Evolutionary conservation across 2,113 vertebrate species (phyloP).

Genomic region (Zosterops hypoxanthus): DNA sequence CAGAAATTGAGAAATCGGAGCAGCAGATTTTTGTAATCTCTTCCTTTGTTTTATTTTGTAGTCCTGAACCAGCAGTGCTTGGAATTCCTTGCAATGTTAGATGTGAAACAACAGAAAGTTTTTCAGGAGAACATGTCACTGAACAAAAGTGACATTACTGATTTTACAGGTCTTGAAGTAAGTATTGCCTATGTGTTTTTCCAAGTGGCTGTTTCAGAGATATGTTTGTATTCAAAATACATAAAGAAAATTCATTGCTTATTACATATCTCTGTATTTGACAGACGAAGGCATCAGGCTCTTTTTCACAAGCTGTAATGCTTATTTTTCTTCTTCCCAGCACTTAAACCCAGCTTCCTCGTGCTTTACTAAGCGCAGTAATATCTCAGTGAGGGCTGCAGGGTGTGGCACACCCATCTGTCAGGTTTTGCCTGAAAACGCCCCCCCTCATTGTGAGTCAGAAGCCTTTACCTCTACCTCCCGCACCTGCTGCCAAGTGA

Average conservation of each 20-base stretch:
- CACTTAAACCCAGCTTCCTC: not conserved
- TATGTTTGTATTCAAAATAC: not conserved
- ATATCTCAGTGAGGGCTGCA: not conserved
- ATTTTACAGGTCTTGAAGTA: conserved; percentile 84
- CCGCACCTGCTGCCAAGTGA: not conserved
- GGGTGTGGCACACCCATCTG: not conserved
- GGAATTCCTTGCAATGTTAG: conserved; percentile 85
- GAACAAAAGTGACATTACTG: conserved; percentile 58
- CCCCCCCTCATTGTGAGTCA: accelerated
- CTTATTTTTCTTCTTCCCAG: not conserved
- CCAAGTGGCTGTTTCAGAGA: not conserved
- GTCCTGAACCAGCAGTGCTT: conserved; percentile 81
- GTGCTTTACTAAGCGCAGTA: not conserved
- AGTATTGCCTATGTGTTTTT: not conserved
- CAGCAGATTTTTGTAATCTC: not conserved
- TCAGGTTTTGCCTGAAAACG: not conserved
- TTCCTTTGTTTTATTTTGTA: conserved; percentile 48
- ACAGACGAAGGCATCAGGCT: not conserved
- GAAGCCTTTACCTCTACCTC: too few relatives aligned
- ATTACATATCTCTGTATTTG: not conserved
- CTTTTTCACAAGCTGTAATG: not conserved
- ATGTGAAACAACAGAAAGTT: conserved; percentile 79
- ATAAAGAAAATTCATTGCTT: not conserved
- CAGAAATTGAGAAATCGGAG: not conserved
- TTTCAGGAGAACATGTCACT: conserved; percentile 72